These are phyloP conservation scores for Aproaerema taeniolella DNA, from an alignment of 2,888 invertebrate genomes.

Conservation along the genomic window DNA sequence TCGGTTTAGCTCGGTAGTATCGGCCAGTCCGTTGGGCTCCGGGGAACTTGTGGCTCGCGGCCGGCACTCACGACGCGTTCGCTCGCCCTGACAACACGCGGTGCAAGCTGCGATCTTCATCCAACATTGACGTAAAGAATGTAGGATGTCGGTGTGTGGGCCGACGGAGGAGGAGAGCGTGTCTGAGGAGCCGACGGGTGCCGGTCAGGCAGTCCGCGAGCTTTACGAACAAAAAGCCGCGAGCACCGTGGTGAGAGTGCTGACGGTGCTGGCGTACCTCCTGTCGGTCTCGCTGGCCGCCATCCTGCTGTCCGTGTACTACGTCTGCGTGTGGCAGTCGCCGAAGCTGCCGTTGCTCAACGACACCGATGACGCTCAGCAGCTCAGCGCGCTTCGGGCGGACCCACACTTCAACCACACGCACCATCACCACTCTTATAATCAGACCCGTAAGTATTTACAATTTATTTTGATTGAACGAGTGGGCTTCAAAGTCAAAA, in stretches of 20 bases:
- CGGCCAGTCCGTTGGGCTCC: slow-evolving; percentile 27
- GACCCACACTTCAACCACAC: slow-evolving; percentile 1
- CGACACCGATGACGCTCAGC: slow-evolving; percentile 19
- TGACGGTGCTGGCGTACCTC: slow-evolving; percentile 89
- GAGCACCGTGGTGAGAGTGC: slow-evolving; percentile 76
- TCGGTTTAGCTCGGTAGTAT: slow-evolving; percentile 48
- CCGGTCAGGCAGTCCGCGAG: slow-evolving; percentile 41
- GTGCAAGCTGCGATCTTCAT: neutral
- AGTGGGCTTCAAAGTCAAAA: too few species aligned
- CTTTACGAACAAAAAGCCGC: slow-evolving; percentile 58
- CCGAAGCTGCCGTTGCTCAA: slow-evolving; percentile 72
- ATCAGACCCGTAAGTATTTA: slow-evolving; percentile 1
- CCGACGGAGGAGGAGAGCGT: slow-evolving; percentile 51
- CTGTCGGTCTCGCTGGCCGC: slow-evolving; percentile 92
- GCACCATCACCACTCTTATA: neutral
- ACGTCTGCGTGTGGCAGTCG: slow-evolving; percentile 87
- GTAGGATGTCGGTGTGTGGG: slow-evolving; percentile 62
- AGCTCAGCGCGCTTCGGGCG: neutral
- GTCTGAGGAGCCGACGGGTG: slow-evolving; percentile 42
- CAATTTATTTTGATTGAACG: too few species aligned
- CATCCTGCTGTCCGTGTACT: slow-evolving; percentile 88
- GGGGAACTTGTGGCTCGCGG: slow-evolving; percentile 13
- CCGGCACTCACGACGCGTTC: too few species aligned
- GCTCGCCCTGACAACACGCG: neutral
- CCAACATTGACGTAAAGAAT: neutral